Percentiles rank a stretch among this genome's conserved stretches.
These are phyloP conservation scores for Nephrotoma guestfalica DNA, from an alignment of 2,888 invertebrate genomes.

Conservation along the genomic window DNA sequence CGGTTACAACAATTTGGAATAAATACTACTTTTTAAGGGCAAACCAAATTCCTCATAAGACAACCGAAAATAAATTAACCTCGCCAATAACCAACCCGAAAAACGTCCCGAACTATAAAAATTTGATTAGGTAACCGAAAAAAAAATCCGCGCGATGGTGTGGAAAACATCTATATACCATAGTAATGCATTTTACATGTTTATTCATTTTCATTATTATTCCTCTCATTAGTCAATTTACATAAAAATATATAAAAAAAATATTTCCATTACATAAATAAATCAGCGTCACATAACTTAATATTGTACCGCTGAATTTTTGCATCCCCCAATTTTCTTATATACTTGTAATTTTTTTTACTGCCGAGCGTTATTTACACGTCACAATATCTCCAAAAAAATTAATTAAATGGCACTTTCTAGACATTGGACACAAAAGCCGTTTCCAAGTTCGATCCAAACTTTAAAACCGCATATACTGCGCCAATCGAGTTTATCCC, in stretches of 20 bases:
- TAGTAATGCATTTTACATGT: neutral
- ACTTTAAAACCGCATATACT: neutral
- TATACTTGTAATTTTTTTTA: neutral
- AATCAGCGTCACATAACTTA: neutral
- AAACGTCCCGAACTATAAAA: neutral
- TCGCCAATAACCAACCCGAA: neutral
- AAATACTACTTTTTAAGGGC: neutral
- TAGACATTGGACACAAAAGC: neutral
- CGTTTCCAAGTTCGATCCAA: neutral
- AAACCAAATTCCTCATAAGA: neutral
- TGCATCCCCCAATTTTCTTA: neutral
- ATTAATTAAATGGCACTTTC: neutral
- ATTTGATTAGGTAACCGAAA: neutral
- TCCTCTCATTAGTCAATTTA: neutral
- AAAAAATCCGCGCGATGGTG: neutral
- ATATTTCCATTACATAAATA: neutral
- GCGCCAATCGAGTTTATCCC: neutral
- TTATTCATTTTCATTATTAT: neutral
- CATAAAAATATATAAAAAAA: neutral
- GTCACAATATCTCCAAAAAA: neutral
- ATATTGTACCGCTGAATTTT: neutral
- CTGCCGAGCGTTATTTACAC: neutral
- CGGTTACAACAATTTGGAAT: neutral
- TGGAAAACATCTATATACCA: neutral
- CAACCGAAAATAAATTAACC: neutral